Evolutionary conservation across 64 coral and sea anemone genomes (phyloP).

Genomic region (Stichodactyla mertensii): DNA sequence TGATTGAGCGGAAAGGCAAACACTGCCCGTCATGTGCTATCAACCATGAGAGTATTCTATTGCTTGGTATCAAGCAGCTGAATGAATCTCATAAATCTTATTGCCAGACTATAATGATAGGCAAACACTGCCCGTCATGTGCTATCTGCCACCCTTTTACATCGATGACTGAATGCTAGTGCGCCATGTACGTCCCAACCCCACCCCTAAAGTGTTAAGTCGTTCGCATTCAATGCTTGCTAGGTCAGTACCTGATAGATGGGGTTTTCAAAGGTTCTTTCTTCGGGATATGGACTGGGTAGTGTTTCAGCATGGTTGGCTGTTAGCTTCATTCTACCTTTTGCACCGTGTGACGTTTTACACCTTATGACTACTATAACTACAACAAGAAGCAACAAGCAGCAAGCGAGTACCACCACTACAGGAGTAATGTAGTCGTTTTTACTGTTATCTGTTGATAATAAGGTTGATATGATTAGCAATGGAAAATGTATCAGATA

Average conservation of each 20-base stretch:
- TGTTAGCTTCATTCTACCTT: slow-evolving; percentile 66
- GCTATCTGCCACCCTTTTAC: too few species aligned
- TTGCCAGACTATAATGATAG: too few species aligned
- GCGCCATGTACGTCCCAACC: too few species aligned
- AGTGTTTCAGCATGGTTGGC: slow-evolving; percentile 53
- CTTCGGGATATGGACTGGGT: slow-evolving; percentile 49
- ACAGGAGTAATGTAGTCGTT: neutral
- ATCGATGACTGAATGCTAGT: too few species aligned
- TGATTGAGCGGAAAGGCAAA: too few species aligned
- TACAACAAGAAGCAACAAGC: neutral
- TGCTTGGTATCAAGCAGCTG: too few species aligned
- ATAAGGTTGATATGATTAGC: neutral
- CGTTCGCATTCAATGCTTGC: neutral
- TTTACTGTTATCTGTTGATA: neutral
- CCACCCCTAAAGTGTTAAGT: too few species aligned
- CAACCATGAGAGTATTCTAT: too few species aligned
- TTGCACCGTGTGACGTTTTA: neutral
- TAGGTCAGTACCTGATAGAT: slow-evolving; percentile 58
- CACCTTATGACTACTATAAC: slow-evolving; percentile 9
- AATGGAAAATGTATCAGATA: neutral
- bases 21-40: too few species aligned
- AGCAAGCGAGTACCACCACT: slow-evolving; percentile 25
- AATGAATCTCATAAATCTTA: too few species aligned
- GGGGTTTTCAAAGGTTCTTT: slow-evolving; percentile 79
- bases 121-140: too few species aligned